phyloP scores from a whole-genome alignment of 1,140 invertebrate species.

The Pteromalus puparum region DNA sequence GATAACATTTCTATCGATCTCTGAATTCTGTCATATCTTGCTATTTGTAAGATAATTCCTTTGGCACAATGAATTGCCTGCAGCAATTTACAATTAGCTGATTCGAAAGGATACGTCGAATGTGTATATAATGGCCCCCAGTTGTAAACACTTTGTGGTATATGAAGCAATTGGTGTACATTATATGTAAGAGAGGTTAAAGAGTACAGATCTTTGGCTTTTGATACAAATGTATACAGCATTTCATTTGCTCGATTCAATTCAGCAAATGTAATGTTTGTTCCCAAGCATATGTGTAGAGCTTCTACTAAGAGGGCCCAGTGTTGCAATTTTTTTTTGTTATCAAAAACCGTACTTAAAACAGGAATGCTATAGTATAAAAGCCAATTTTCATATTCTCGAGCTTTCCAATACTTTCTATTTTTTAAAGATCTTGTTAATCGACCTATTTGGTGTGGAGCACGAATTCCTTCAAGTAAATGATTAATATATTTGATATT shows the following conservation, averaged over 20 bases:
- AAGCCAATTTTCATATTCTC: conserved; percentile 35
- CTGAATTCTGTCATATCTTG: no score
- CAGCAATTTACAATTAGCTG: background rate
- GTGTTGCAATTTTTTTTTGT: conserved; percentile 18
- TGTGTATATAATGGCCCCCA: conserved; percentile 22
- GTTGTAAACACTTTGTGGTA: conserved; percentile 27
- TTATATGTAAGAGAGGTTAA: background rate
- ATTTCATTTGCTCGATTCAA: background rate
- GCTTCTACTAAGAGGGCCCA: background rate
- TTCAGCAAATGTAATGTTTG: background rate
- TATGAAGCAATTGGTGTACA: conserved; percentile 9
- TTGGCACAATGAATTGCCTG: conserved; percentile 13
- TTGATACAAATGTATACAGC: conserved; percentile 33
- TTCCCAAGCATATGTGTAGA: background rate
- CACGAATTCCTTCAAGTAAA: conserved; percentile 13
- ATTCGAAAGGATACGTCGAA: conserved; percentile 23
- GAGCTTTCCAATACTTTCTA: conserved; percentile 8
- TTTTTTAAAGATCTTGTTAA: background rate
- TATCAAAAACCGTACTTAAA: background rate
- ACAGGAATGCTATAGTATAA: conserved; percentile 22
- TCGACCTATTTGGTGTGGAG: background rate
- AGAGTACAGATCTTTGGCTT: background rate
- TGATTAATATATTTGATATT: background rate
- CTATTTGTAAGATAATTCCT: conserved; percentile 11
- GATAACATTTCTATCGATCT: background rate